Evolutionary conservation across 2,113 vertebrate genomes (phyloP), one percentile per base, ranked within the genome.

Genomic region (Mobula birostris): DNA sequence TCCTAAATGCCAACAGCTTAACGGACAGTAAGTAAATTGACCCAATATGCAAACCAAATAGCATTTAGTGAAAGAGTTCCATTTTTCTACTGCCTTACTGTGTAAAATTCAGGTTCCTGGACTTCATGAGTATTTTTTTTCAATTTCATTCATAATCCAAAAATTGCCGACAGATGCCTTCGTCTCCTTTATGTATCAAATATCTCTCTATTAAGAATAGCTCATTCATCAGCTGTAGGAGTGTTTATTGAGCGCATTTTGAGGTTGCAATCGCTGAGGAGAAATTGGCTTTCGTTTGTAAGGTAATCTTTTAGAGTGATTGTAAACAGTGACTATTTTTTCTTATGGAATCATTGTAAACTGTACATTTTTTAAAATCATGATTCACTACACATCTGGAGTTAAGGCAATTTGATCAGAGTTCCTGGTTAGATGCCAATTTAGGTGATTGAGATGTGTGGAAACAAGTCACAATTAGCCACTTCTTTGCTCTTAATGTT

Each of bases 361-460:
- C 72, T 24, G 72, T 19, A 19, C 15, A 66, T 66, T 88, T 66
- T 88, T 12, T n/a, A 66, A 58, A 6, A 66, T 66, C 29, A 32
- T 88, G 85, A 88, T 61, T 88, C 85, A 88, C 14, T 32, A 17
- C 14, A 32, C 58, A 88, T 88, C 85, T 90, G 61, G 61, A 90
- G 7, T 90, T 90, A 66, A 90, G n/a, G 29, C 61, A 90, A 66
- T 90, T 66, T 90, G 85, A 90, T 90, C 85, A 32, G 58, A 7
- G 29, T 90, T 68, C 29, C 85, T 90, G 85, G 61, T 90, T 32
- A 90, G 21, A n/a, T 90, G 85, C 85, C 85, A 90, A 90, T 90
- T 90, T 90, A 90, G 85, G 85, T 90, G 85, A 90, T 32, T 90
- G 85, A 90, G 85, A 90, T 90, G 85, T 90, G 85, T 66, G 61